Conservation (phyloP, 2,113 vertebrate species). For the Carlito syrichta region DNA sequence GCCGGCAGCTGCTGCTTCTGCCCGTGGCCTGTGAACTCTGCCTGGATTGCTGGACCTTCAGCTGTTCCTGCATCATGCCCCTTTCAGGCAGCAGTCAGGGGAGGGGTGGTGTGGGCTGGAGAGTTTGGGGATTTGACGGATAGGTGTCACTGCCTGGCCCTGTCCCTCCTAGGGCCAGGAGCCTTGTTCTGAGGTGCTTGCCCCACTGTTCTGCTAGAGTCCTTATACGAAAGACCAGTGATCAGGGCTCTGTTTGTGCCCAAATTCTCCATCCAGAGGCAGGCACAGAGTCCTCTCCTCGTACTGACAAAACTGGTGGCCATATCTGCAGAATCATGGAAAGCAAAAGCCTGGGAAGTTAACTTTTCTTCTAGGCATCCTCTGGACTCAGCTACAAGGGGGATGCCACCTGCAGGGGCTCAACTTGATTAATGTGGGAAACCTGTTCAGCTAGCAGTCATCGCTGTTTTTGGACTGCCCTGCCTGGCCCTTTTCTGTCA, state of each 20-base stretch:
- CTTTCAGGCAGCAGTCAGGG: not conserved
- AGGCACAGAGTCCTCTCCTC: not conserved
- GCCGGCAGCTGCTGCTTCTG: not conserved
- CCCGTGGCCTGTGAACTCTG: not conserved
- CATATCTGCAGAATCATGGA: not conserved
- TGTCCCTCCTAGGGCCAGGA: not conserved
- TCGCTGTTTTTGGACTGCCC: not conserved
- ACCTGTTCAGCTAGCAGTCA: not conserved
- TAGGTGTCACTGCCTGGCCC: not conserved
- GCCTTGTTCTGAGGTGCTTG: not conserved
- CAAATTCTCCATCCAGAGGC: not conserved
- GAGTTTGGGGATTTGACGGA: not conserved
- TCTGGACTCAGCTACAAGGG: too few species aligned
- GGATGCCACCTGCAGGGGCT: not conserved
- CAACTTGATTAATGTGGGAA: not conserved
- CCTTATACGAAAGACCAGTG: too few species aligned
- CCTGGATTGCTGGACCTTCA: not conserved
- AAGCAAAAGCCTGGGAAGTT: not conserved
- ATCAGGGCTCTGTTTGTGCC: not conserved
- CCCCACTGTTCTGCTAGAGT: not conserved
- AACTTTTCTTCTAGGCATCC: too few species aligned
- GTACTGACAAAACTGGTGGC: not conserved
- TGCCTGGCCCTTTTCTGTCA: not conserved
- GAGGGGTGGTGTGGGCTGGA: not conserved
- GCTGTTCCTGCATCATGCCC: not conserved